Conservation (phyloP, 1,140 invertebrate species). For the Pygmarrhopalites habei region DNA sequence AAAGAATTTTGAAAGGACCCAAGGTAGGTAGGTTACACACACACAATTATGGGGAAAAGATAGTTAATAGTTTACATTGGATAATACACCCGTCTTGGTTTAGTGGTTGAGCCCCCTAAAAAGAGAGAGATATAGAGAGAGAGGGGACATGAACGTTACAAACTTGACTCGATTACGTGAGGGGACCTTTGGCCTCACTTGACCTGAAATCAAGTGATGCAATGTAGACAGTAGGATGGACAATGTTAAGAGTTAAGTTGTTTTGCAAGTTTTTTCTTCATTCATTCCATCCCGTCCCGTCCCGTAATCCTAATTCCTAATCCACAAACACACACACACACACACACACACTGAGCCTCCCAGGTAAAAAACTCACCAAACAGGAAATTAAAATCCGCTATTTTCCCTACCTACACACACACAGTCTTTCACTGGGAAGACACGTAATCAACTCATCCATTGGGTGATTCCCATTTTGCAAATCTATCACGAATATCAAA, state of each 20-base stretch:
- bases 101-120: too few relatives aligned
- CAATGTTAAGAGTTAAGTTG: slow-evolving; percentile 15
- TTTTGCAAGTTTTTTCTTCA: slow-evolving; percentile 27
- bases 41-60: too few relatives aligned
- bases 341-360: too few relatives aligned
- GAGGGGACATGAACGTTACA: background rate
- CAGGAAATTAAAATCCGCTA: slow-evolving; percentile 39
- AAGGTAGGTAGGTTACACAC: too few relatives aligned
- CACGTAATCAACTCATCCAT: background rate
- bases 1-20: too few relatives aligned
- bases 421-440: background rate
- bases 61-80: too few relatives aligned
- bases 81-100: too few relatives aligned
- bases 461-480: background rate
- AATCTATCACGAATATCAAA: background rate
- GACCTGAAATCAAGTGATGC: slow-evolving; percentile 36
- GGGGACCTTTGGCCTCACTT: slow-evolving; percentile 33
- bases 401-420: slow-evolving; percentile 13
- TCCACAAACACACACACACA: background rate
- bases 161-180: background rate
- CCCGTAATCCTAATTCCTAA: slow-evolving; percentile 21
- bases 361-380: slow-evolving; percentile 35
- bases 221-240: slow-evolving; percentile 11
- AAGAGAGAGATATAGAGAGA: background rate
- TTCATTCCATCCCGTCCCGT: slow-evolving; percentile 12